Conservation (phyloP, 2,888 invertebrate species). For the Cerceris rybyensis region DNA sequence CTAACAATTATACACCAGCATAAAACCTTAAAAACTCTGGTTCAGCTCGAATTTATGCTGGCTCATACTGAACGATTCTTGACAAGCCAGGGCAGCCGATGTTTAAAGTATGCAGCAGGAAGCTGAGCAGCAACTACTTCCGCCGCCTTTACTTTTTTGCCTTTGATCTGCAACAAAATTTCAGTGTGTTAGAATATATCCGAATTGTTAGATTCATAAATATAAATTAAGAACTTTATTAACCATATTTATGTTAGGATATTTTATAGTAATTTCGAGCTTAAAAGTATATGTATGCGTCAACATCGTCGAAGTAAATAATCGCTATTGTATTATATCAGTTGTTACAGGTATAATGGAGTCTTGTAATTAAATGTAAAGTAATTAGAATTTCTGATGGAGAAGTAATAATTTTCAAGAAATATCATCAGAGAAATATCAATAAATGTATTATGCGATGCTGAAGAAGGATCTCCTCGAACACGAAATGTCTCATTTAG, state of each 20-base stretch:
- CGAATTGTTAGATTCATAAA: neutral
- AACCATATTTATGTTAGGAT: neutral
- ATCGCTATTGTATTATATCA: too few species aligned
- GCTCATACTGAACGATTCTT: slow-evolving; percentile 70
- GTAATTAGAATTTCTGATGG: too few species aligned
- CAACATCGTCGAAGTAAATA: neutral
- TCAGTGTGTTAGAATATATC: neutral
- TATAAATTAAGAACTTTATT: neutral
- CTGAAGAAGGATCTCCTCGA: too few species aligned
- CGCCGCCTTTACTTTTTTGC: slow-evolving; percentile 97
- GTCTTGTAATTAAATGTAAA: too few species aligned
- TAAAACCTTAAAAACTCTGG: slow-evolving; percentile 76
- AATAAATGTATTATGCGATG: too few species aligned
- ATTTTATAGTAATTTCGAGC: neutral
- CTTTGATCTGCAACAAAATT: slow-evolving; percentile 91
- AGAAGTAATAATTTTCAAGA: too few species aligned
- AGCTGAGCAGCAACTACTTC: slow-evolving; percentile 96
- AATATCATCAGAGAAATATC: too few species aligned
- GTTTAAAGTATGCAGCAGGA: slow-evolving; percentile 96
- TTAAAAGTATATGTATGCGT: neutral
- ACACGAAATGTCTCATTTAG: too few species aligned
- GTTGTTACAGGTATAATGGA: too few species aligned
- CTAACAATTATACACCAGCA: slow-evolving; percentile 78
- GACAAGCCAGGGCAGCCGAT: slow-evolving; percentile 74
- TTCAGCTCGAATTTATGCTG: slow-evolving; percentile 73